Percentiles rank a stretch among this genome's conserved stretches.
These are phyloP conservation scores for Rhagonycha fulva DNA, from an alignment of 2,888 invertebrate species.

Conservation along the genomic window DNA sequence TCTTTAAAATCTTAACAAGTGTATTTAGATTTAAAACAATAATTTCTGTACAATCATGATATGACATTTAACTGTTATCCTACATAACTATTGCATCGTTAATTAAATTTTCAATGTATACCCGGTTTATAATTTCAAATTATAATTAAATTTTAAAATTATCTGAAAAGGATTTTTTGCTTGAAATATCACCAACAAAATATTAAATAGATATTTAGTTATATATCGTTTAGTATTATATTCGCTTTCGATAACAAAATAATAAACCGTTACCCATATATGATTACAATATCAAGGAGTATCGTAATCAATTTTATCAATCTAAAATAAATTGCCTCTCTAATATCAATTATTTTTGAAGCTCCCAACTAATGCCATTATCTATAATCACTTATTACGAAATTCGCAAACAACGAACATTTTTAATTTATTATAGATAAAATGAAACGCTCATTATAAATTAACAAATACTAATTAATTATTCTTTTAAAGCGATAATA, in stretches of 20 bases:
- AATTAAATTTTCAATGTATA: neutral
- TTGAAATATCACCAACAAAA: neutral
- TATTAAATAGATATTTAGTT: neutral
- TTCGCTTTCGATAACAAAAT: neutral
- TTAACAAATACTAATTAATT: neutral
- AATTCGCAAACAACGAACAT: neutral
- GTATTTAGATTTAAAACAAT: too few relatives aligned
- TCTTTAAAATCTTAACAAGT: too few relatives aligned
- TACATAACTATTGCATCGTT: neutral
- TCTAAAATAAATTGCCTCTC: neutral
- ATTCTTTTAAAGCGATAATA: neutral
- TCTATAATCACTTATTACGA: neutral
- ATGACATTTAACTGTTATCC: too few relatives aligned
- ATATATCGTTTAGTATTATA: neutral
- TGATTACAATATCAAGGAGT: neutral
- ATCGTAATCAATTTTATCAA: neutral
- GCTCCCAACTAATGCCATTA: neutral
- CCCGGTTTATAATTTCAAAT: neutral
- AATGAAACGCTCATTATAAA: neutral
- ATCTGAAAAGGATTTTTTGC: neutral
- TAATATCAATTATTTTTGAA: conserved; percentile 3
- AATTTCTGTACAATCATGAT: too few relatives aligned
- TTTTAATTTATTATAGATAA: neutral
- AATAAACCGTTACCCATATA: neutral
- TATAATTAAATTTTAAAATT: neutral